Percentiles rank a stretch among this genome's conserved stretches.
Evolutionary conservation across 1,140 invertebrate genomes (phyloP).

Genomic region (Acromyrmex echinatior): DNA sequence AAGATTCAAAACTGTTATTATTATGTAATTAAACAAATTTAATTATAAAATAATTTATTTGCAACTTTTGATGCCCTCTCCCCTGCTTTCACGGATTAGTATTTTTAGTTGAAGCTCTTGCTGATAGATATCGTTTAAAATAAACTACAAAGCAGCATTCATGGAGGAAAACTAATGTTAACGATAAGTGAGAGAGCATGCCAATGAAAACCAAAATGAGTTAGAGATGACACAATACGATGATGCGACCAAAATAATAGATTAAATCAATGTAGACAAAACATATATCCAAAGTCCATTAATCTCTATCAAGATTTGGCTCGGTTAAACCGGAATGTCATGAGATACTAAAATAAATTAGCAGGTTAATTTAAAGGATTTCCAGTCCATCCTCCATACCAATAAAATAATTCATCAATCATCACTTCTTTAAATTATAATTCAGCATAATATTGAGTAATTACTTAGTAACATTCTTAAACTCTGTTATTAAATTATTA

Average conservation of each 20-base stretch:
- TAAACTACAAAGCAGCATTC: constrained; percentile 1
- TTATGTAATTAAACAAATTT: background rate
- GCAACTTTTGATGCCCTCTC: background rate
- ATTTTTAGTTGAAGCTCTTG: background rate
- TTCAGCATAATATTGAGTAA: background rate
- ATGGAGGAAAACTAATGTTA: background rate
- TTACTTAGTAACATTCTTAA: background rate
- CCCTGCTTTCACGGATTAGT: background rate
- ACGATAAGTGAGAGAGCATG: background rate
- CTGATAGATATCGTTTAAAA: background rate
- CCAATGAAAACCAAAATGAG: constrained; percentile 33
- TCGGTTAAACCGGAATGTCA: constrained; percentile 13
- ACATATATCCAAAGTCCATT: constrained; percentile 5
- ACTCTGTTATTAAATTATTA: background rate
- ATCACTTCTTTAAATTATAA: background rate
- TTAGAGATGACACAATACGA: constrained; percentile 18
- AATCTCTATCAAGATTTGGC: constrained; percentile 44
- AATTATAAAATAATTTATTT: constrained; percentile 7
- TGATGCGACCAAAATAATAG: constrained; percentile 30
- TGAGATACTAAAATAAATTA: constrained; percentile 10
- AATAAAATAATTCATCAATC: constrained; percentile 6
- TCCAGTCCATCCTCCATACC: background rate
- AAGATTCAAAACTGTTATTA: background rate
- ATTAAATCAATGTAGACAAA: constrained; percentile 35
- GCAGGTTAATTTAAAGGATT: constrained; percentile 23